Evolutionary conservation across 1,140 invertebrate genomes (phyloP).

Genomic region (Panagrolaimus sp.): DNA sequence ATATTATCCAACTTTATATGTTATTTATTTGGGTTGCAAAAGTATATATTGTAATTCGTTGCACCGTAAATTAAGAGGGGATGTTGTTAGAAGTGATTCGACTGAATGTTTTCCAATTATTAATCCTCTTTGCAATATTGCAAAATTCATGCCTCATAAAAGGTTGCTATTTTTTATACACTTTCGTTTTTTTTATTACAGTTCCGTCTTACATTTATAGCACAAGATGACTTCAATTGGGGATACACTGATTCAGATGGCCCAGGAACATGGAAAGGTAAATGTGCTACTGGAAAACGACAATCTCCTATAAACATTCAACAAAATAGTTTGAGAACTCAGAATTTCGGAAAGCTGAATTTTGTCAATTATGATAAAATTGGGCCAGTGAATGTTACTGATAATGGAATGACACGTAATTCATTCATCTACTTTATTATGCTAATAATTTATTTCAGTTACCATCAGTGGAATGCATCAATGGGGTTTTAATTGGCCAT

Average conservation of each 20-base stretch:
- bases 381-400: conserved; percentile 3
- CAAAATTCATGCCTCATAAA: too few species aligned
- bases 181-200: too few species aligned
- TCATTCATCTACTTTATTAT: background rate
- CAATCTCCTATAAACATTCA: conserved; percentile 24
- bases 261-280: conserved; percentile 8
- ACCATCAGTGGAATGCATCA: conserved; percentile 27
- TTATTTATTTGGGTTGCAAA: too few species aligned
- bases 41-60: too few species aligned
- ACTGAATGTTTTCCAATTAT: too few species aligned
- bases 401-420: conserved; percentile 5
- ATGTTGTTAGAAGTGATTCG: too few species aligned
- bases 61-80: too few species aligned
- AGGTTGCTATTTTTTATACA: too few species aligned
- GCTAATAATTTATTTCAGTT: conserved; percentile 20
- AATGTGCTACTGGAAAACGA: conserved; percentile 11
- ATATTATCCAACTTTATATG: too few species aligned
- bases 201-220: too few species aligned
- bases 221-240: conserved; percentile 1
- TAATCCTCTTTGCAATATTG: too few species aligned
- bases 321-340: background rate
- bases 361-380: conserved; percentile 14
- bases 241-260: conserved; percentile 3
- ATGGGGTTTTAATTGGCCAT: conserved; percentile 29
- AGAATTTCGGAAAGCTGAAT: background rate